A percentile compares a stretch with the other conserved stretches of the same genome.
These are phyloP conservation scores for Bilobella aurantiaca DNA, from an alignment of 1,140 invertebrate genomes.

Conservation along the genomic window DNA sequence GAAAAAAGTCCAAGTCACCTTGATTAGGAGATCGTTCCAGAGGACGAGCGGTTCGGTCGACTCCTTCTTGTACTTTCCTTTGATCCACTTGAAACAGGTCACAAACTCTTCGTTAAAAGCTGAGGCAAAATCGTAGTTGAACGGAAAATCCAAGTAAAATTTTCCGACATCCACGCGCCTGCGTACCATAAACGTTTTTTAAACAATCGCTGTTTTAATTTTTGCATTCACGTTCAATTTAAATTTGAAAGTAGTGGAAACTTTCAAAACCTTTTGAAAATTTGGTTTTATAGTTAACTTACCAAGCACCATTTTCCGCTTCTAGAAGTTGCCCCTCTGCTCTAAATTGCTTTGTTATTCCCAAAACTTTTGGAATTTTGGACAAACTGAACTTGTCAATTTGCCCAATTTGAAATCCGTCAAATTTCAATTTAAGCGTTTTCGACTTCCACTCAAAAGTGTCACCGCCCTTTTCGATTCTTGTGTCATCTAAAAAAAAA, in stretches of 20 bases:
- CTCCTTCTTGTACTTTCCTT: slow-evolving; percentile 61
- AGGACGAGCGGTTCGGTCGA: slow-evolving; percentile 52
- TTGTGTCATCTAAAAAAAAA: slow-evolving; percentile 19
- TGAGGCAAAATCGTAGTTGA: slow-evolving; percentile 84
- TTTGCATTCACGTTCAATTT: no score
- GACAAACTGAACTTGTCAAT: slow-evolving; percentile 25
- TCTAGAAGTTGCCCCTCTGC: slow-evolving; percentile 5
- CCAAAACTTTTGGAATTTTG: slow-evolving; percentile 14
- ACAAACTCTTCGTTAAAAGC: slow-evolving; percentile 86
- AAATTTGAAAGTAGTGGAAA: no score
- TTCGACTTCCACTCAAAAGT: slow-evolving; percentile 23
- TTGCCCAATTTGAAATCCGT: slow-evolving; percentile 19
- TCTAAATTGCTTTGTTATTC: slow-evolving; percentile 20
- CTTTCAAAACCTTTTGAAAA: no score
- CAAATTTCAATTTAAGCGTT: slow-evolving; percentile 24
- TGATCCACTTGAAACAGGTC: slow-evolving; percentile 86
- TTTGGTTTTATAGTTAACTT: background rate
- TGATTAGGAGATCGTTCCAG: slow-evolving; percentile 66
- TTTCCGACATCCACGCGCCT: slow-evolving; percentile 54
- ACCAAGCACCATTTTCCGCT: slow-evolving; percentile 29
- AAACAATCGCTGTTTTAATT: background rate
- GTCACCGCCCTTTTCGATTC: slow-evolving; percentile 19
- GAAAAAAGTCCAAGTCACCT: no score
- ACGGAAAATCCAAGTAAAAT: slow-evolving; percentile 71
- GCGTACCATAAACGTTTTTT: slow-evolving; percentile 5